Conservation (phyloP, 2,113 vertebrate species). For the Peromyscus leucopus region DNA sequence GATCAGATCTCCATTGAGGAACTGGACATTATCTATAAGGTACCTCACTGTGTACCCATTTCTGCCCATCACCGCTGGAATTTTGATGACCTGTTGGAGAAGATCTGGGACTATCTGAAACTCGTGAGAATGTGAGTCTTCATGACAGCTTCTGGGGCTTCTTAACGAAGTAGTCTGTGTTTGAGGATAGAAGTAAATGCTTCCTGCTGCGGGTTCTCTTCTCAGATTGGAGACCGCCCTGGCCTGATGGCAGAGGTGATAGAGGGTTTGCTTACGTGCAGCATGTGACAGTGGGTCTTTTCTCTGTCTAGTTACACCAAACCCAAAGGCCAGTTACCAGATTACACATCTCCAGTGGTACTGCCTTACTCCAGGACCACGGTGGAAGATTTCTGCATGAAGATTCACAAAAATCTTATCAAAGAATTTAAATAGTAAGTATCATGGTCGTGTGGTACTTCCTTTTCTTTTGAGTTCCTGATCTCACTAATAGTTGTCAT, state of each 20-base stretch:
- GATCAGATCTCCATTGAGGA: constrained; percentile 99
- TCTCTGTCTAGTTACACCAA: constrained; percentile 95
- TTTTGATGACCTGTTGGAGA: constrained; percentile 98
- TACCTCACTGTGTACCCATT: constrained; percentile 98
- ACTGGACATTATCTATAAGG: constrained; percentile 98
- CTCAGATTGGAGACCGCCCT: background rate
- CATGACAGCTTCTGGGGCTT: background rate
- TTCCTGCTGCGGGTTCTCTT: background rate
- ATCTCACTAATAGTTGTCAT: background rate
- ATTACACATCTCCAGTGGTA: constrained; percentile 97
- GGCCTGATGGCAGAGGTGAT: background rate
- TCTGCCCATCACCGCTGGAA: constrained; percentile 99
- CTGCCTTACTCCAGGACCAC: constrained; percentile 93
- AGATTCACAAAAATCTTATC: constrained; percentile 99
- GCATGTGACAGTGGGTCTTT: background rate
- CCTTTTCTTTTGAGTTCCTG: constrained; percentile 7
- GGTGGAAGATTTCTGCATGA: constrained; percentile 98
- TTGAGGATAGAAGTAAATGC: background rate
- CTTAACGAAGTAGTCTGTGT: constrained; percentile 27
- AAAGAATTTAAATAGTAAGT: constrained; percentile 99
- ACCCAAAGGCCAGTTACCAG: constrained; percentile 99
- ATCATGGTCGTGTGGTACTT: background rate
- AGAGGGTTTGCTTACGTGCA: constrained; percentile 5
- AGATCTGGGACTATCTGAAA: constrained; percentile 96
- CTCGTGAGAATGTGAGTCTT: constrained; percentile 96